These are phyloP conservation scores for Ctenodactylus gundi DNA, from an alignment of 2,113 vertebrate species.

Conservation along the genomic window DNA sequence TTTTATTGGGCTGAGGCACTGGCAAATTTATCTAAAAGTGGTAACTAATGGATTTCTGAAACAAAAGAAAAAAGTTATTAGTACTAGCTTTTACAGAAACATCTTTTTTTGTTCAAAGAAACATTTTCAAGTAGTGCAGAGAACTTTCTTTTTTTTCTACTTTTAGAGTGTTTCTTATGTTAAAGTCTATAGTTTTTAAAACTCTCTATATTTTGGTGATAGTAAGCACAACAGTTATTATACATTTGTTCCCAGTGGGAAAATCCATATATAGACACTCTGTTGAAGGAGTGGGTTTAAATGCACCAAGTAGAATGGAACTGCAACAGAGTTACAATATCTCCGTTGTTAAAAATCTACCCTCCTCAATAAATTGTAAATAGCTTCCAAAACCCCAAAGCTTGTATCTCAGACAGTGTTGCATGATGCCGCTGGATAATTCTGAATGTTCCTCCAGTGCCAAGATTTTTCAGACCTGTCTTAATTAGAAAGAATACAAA, in stretches of 20 bases:
- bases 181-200: constrained; percentile 90
- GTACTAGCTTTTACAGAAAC: constrained; percentile 61
- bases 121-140: constrained; percentile 57
- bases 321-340: constrained; percentile 86
- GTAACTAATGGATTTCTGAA: constrained; percentile 7
- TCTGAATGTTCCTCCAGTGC: constrained; percentile 91
- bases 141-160: constrained; percentile 68
- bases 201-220: constrained; percentile 85
- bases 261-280: constrained; percentile 86
- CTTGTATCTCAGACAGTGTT: constrained; percentile 78
- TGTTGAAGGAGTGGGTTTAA: constrained; percentile 86
- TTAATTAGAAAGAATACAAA: too few relatives aligned
- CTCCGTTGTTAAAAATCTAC: constrained; percentile 87
- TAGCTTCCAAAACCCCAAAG: constrained; percentile 89
- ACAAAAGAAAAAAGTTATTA: constrained; percentile 34
- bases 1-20: constrained; percentile 53
- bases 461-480: constrained; percentile 91
- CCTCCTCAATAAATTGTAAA: constrained; percentile 90
- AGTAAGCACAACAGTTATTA: constrained; percentile 86
- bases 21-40: constrained; percentile 36
- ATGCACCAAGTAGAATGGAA: constrained; percentile 84
- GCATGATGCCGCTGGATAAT: constrained; percentile 85
- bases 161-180: constrained; percentile 81
- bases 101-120: constrained; percentile 33
- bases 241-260: constrained; percentile 85